A percentile compares a stretch with the other conserved stretches of the same genome.
Evolutionary conservation across 2,113 vertebrate genomes (phyloP).

Genomic region (Miniopterus natalensis): DNA sequence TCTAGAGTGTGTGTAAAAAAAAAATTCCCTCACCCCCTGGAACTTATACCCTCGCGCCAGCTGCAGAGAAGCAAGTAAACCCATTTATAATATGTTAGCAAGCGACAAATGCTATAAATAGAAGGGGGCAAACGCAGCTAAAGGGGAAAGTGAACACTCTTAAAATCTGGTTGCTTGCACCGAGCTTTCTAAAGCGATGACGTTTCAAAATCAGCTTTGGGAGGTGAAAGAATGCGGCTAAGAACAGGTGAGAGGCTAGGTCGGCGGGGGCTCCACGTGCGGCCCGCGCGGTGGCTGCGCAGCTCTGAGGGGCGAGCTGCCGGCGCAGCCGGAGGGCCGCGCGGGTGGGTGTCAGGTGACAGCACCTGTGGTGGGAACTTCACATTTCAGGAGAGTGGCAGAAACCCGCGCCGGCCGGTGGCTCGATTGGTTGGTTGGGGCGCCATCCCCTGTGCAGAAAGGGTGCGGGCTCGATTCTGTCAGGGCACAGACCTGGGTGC

Average conservation of each 20-base stretch:
- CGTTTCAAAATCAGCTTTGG: neutral
- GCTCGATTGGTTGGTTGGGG: too few species aligned
- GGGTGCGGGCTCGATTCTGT: too few species aligned
- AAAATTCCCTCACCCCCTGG: neutral
- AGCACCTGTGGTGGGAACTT: too few species aligned
- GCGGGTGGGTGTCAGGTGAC: too few species aligned
- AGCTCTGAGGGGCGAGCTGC: too few species aligned
- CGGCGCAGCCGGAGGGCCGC: too few species aligned
- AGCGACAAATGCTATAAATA: neutral
- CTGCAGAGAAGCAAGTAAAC: neutral
- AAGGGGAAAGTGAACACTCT: neutral
- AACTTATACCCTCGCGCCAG: neutral
- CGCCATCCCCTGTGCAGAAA: too few species aligned
- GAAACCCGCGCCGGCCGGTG: too few species aligned
- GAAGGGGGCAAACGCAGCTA: neutral
- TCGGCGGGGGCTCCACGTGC: too few species aligned
- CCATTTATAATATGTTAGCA: neutral
- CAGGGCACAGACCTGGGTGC: too few species aligned
- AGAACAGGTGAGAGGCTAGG: neutral
- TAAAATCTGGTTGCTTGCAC: neutral
- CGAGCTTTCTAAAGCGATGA: neutral
- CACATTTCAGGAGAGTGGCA: too few species aligned
- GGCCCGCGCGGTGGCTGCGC: too few species aligned
- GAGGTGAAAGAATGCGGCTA: neutral
- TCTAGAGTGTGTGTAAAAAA: neutral